phyloP scores from a whole-genome alignment of 2,797 vertebrate species.

The Acrossocheilus wenchowensis region DNA sequence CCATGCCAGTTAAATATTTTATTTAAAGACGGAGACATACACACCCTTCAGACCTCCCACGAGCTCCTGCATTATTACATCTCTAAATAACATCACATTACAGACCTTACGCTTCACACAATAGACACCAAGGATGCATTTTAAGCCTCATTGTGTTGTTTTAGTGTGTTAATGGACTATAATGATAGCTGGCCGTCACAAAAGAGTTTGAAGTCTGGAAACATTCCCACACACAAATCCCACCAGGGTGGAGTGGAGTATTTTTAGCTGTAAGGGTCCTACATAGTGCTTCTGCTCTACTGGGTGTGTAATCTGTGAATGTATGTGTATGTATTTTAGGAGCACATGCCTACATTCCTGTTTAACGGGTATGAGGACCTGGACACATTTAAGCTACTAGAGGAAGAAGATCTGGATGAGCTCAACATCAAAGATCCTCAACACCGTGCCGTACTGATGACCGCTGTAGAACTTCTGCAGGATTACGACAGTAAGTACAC shows the following conservation, averaged over 20 bases:
- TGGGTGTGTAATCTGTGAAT: conserved; percentile 52
- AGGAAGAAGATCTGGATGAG: conserved; percentile 97
- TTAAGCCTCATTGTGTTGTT: conserved; percentile 6
- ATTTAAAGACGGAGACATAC: conserved; percentile 19
- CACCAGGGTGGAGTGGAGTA: neutral
- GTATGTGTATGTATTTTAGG: conserved; percentile 73
- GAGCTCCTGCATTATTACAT: neutral
- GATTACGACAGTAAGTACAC: conserved; percentile 93
- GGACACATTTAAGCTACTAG: conserved; percentile 96
- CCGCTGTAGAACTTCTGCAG: conserved; percentile 94
- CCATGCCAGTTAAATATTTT: neutral
- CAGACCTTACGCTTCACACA: neutral
- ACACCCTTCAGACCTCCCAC: conserved; percentile 27
- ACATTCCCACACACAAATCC: conserved; percentile 20
- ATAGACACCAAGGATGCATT: neutral
- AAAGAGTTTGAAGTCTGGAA: conserved; percentile 45
- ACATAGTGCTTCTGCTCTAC: conserved; percentile 18
- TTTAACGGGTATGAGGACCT: conserved; percentile 98
- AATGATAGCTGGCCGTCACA: conserved; percentile 46
- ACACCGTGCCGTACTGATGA: conserved; percentile 93
- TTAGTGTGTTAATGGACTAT: conserved; percentile 22
- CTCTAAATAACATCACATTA: conserved; percentile 19
- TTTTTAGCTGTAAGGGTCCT: conserved; percentile 6
- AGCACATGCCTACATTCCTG: conserved; percentile 98
- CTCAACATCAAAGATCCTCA: conserved; percentile 94